These are phyloP conservation scores for Xylophagus ater DNA, from an alignment of 2,888 invertebrate genomes.

Conservation along the genomic window DNA sequence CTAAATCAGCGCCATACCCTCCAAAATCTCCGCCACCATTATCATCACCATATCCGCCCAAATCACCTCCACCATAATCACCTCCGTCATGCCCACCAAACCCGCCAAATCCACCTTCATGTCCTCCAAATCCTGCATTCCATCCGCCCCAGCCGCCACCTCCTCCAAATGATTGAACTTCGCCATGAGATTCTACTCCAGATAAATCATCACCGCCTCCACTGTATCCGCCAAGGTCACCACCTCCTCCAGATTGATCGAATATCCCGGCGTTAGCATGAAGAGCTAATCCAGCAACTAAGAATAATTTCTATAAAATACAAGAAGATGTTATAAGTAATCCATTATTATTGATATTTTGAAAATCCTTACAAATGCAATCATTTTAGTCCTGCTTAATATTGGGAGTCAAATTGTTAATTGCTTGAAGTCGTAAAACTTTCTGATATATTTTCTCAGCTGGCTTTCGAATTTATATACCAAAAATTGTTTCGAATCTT, in stretches of 20 bases:
- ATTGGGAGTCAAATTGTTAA: constrained; percentile 5
- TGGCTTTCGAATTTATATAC: constrained; percentile 12
- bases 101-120: constrained; percentile 7
- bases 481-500: no score
- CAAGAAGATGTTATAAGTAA: neutral
- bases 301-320: constrained; percentile 14
- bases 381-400: constrained; percentile 13
- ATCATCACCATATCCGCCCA: constrained; percentile 2
- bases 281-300: constrained; percentile 11
- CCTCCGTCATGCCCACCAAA: constrained; percentile 6
- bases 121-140: neutral
- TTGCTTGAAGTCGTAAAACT: constrained; percentile 11
- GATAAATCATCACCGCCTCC: neutral
- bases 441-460: constrained; percentile 13
- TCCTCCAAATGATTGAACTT: neutral
- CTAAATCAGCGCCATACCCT: neutral
- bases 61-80: constrained; percentile 7
- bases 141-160: neutral
- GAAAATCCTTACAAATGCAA: constrained; percentile 17
- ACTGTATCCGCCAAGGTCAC: constrained; percentile 6
- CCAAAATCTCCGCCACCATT: neutral
- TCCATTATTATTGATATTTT: no score
- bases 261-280: constrained; percentile 10
- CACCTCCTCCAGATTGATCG: constrained; percentile 10
- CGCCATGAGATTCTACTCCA: neutral